A percentile compares a stretch with the other conserved stretches of the same genome.
Conservation (phyloP, 2,797 vertebrate species). For the Sciurus carolinensis region DNA sequence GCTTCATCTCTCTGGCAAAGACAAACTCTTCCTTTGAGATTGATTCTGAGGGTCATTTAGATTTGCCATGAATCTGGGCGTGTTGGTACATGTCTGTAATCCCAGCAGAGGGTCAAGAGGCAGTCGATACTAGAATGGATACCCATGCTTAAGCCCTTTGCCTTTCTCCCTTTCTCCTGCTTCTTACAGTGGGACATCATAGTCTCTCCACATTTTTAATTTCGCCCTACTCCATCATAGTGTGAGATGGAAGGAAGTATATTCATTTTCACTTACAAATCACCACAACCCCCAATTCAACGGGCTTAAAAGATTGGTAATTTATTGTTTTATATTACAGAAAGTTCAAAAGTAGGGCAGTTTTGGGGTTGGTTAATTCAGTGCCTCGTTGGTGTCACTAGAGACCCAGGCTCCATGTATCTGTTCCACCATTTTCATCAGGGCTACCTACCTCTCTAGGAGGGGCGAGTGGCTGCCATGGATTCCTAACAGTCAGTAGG, state of each 20-base stretch:
- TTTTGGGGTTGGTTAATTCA: neutral
- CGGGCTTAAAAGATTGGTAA: neutral
- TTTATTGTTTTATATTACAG: neutral
- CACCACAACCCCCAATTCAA: neutral
- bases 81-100: no score
- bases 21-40: neutral
- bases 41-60: neutral
- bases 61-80: neutral
- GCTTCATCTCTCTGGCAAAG: neutral
- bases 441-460: neutral
- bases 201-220: neutral
- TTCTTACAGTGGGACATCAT: neutral
- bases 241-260: neutral
- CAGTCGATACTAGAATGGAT: neutral
- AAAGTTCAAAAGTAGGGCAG: neutral
- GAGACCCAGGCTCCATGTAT: neutral
- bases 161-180: neutral
- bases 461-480: neutral
- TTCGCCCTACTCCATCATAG: neutral
- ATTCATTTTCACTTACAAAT: conserved; percentile 20
- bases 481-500: neutral
- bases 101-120: neutral
- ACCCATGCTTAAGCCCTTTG: neutral
- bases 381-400: neutral
- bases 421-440: neutral